Evolutionary conservation across 2,113 vertebrate genomes (phyloP), one percentile per base, ranked within the genome.

Genomic region (Nannospalax galili): DNA sequence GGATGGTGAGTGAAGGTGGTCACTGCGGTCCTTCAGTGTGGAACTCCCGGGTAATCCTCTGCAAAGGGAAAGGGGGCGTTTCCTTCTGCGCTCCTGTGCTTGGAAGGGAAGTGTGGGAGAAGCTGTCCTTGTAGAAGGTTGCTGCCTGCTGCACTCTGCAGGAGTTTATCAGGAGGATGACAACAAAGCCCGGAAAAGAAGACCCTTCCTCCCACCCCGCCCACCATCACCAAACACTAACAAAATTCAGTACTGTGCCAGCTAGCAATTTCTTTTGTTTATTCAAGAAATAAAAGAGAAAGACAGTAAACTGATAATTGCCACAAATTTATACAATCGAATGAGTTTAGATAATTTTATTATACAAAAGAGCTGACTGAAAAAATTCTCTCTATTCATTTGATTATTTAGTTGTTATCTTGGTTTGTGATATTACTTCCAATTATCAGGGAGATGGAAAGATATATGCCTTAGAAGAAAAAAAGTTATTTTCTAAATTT

Each of bases 321-420:
- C 26, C 5, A 74, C n/a, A 77, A 80, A 80, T 74, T 87, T 95
- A 94, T 52, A 77, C 77, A 81, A 81, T 69, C 75, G 75, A 58
- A 1, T 92, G 52, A 75, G 10, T 72, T 94, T 84, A 90, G 48
- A 72, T 81, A 52, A 96, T 73, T 48, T n/a, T 84, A 82, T 42
- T 37, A 19, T 17, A 62, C 60, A 62, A 22, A 62, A 10, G 7
- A 62, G 28, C 8, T 32, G 26, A 16, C 9, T 20, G 8, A 81
- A 37, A 64, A 19, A n/a, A 64, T 30, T 74, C 24, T 80, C 56
- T 74, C 84, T 45, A 80, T 75, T 77, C 28, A 42, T 88, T 24
- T 84, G 75, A 79, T 81, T 86, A 89, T 32, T 86, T 37, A 28
- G 12, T 72, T 94, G 22, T 79, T 72, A 70, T 69, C 19, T 87